Conservation (phyloP, 1,140 invertebrate genomes). For the Trypoxylus dichotomus region DNA sequence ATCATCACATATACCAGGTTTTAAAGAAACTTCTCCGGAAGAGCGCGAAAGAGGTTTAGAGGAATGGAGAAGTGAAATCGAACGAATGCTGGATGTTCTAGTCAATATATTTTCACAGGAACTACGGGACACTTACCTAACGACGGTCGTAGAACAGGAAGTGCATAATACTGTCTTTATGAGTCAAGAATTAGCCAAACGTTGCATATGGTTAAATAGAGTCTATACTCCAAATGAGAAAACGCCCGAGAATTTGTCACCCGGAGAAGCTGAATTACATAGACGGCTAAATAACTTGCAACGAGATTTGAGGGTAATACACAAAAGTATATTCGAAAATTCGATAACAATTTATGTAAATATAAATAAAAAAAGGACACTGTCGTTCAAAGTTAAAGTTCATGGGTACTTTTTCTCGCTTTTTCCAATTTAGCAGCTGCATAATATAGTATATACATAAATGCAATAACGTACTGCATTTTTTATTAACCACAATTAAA, state of each 20-base stretch:
- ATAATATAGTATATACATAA: too few relatives aligned
- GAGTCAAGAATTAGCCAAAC: conserved; percentile 71
- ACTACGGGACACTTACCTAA: conserved; percentile 75
- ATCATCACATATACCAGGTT: conserved; percentile 59
- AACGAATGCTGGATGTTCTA: conserved; percentile 68
- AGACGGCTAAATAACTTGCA: conserved; percentile 69
- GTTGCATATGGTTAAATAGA: conserved; percentile 73
- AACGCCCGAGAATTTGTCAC: conserved; percentile 55
- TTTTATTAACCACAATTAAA: too few relatives aligned
- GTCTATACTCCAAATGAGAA: conserved; percentile 56
- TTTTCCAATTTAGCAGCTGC: too few relatives aligned
- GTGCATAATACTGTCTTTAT: conserved; percentile 77
- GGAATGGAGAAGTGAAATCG: conserved; percentile 63
- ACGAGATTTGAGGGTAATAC: conserved; percentile 66
- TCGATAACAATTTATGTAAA: too few relatives aligned
- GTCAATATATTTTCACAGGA: conserved; percentile 71
- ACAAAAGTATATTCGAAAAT: too few relatives aligned
- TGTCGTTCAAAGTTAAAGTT: too few relatives aligned
- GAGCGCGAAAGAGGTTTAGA: conserved; percentile 55
- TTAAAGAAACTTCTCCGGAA: conserved; percentile 54
- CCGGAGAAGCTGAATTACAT: conserved; percentile 63
- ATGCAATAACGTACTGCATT: too few relatives aligned
- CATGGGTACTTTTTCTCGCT: too few relatives aligned
- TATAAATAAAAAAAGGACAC: too few relatives aligned
- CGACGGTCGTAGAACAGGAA: conserved; percentile 78